These are phyloP conservation scores for Argentina silus DNA, from an alignment of 2,797 vertebrate species.

Conservation along the genomic window DNA sequence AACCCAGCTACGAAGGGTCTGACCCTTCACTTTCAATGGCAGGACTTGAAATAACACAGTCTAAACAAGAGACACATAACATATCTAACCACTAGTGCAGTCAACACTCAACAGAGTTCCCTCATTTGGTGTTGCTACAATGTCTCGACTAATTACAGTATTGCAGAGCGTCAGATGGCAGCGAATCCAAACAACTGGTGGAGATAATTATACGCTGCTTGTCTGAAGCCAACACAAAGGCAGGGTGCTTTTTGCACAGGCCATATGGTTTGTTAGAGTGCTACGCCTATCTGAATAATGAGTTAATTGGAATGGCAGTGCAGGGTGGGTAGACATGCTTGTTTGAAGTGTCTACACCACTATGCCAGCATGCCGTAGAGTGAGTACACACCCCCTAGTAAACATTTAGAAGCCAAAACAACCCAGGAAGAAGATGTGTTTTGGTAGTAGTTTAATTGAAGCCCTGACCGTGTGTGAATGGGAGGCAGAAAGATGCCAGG, in stretches of 20 bases:
- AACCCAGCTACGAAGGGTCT: not conserved
- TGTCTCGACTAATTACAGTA: not conserved
- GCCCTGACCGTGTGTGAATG: not conserved
- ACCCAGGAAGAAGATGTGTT: not conserved
- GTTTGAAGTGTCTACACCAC: not conserved
- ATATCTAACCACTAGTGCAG: not conserved
- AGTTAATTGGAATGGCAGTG: constrained; percentile 39
- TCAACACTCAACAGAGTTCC: no score
- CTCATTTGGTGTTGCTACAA: no score
- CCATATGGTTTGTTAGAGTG: constrained; percentile 28
- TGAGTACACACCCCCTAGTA: not conserved
- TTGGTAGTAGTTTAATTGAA: not conserved
- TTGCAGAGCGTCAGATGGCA: not conserved
- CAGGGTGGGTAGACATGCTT: constrained; percentile 9
- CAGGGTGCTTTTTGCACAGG: constrained; percentile 10
- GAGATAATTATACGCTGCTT: constrained; percentile 45
- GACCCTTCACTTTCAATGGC: no score
- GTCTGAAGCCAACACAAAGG: constrained; percentile 28
- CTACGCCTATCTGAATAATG: constrained; percentile 42
- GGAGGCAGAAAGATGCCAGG: no score
- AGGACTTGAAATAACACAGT: no score
- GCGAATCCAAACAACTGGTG: constrained; percentile 30
- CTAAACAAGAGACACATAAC: not conserved
- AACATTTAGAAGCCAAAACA: not conserved
- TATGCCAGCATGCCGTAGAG: not conserved